These are phyloP conservation scores for Eupithecia pulchellata DNA, from an alignment of 2,888 invertebrate species.

Conservation along the genomic window DNA sequence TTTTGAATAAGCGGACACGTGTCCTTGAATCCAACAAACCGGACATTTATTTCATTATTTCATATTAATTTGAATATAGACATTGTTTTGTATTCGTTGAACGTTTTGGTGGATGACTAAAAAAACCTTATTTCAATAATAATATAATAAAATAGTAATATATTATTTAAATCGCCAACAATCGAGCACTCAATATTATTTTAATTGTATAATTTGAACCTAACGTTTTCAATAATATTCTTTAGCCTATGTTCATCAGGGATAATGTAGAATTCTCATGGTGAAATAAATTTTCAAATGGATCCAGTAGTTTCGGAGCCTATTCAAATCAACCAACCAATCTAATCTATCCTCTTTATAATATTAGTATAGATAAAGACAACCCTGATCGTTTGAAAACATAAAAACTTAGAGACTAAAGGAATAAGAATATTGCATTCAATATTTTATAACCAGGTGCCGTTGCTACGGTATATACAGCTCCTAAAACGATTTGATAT, in stretches of 20 bases:
- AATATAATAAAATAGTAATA: too few relatives aligned
- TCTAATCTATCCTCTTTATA: too few relatives aligned
- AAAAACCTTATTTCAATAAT: not conserved
- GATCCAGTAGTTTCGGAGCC: too few relatives aligned
- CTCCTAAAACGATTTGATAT: conserved; percentile 35
- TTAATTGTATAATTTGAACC: too few relatives aligned
- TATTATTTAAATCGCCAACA: not conserved
- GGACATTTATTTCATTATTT: conserved; percentile 67
- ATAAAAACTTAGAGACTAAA: not conserved
- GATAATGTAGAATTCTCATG: too few relatives aligned
- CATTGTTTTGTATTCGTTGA: conserved; percentile 42
- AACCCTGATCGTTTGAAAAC: not conserved
- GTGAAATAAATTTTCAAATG: too few relatives aligned
- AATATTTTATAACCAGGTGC: not conserved
- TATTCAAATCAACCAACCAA: too few relatives aligned
- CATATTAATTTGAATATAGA: conserved; percentile 59
- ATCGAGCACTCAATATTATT: not conserved
- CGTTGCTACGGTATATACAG: not conserved
- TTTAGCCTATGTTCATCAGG: too few relatives aligned
- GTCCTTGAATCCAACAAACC: conserved; percentile 59
- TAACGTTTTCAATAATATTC: too few relatives aligned
- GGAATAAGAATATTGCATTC: not conserved
- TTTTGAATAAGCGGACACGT: conserved; percentile 4
- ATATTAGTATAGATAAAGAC: too few relatives aligned
- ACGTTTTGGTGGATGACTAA: conserved; percentile 8